These are phyloP conservation scores for Oenanthe oenanthe DNA, from an alignment of 2,113 vertebrate species.

Conservation along the genomic window DNA sequence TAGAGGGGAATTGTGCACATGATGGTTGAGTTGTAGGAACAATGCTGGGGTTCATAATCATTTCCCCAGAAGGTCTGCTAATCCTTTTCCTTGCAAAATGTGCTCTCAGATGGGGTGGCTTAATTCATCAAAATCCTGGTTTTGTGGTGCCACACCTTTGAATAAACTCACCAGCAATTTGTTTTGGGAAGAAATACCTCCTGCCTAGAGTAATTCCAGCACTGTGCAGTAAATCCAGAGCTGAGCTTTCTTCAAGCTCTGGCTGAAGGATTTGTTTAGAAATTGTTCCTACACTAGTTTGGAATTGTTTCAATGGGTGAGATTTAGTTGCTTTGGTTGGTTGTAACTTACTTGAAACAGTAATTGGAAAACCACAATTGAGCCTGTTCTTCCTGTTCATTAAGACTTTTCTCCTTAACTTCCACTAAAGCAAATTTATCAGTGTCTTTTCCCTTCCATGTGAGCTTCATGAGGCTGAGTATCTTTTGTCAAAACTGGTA, in stretches of 20 bases:
- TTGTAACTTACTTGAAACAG: constrained; percentile 52
- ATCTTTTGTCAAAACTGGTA: not conserved
- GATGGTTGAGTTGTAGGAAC: not conserved
- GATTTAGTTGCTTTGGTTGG: constrained; percentile 29
- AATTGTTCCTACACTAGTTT: constrained; percentile 17
- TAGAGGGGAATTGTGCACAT: not conserved
- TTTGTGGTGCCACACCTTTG: not conserved
- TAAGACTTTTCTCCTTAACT: constrained; percentile 2
- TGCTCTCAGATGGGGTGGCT: not conserved
- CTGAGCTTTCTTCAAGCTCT: constrained; percentile 20
- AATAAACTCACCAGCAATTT: constrained; percentile 13
- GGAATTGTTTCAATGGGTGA: constrained; percentile 2
- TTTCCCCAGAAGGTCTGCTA: constrained; percentile 7
- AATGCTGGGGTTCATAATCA: constrained; percentile 4
- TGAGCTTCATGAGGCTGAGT: not conserved
- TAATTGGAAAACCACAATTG: constrained; percentile 35
- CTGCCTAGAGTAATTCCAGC: constrained; percentile 4
- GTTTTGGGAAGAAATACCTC: constrained; percentile 41
- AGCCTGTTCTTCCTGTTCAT: constrained; percentile 3
- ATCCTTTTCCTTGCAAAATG: constrained; percentile 26
- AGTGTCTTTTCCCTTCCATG: not conserved
- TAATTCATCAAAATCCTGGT: not conserved
- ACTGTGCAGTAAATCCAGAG: constrained; percentile 29
- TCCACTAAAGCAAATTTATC: not conserved
- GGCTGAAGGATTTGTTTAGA: constrained; percentile 56